Base-by-base conservation (phyloP, 1,140 invertebrate species). In the Zeugodacus cucurbitae region DNA sequence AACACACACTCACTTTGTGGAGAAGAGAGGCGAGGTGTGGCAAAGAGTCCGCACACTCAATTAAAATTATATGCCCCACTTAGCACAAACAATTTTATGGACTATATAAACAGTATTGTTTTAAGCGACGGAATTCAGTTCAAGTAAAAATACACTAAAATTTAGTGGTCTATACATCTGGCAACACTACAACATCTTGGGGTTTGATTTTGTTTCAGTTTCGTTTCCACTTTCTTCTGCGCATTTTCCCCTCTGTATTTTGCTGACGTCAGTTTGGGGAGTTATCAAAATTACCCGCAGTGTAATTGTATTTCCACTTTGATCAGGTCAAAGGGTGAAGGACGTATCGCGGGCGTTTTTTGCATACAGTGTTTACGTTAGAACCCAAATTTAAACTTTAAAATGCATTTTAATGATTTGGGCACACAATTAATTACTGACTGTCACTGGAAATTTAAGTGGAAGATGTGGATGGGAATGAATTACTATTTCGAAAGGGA, bases 311-410 rank as follows among this genome's bases (percentile, higher is more conserved):
- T 44, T 20, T 22, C 2, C 22, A 48, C 1, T 54, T 3, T 14
- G 7, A n/a, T 7, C 26, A 48, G 74, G 74, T 82, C 74, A 82
- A 82, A 82, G 74, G 74, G 74, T 82, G 74, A 82, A 82, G 74
- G 74, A 82, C 74, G 22, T 48, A 82, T 82, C 1, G 41, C 22
- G 74, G 74, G 37, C 34, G 74, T 44, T 48, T 0, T 82, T 44
- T 74, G 20, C 14, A 29, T 6, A 10, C 8, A 8, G n/a, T 22
- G 1, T 62, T 70, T 7, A 7, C 14, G 14, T 54, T 3, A 17
- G 14, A 54, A 11, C 48, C 2, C 0, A 17, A 48, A 34, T 70
- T 70, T 62, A 29, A 74, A 37, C 26, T 82, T 20, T 82, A 82
- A 82, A 26, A 29, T 3, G 8, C 74, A 5, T 82, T 17, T 82